These are phyloP conservation scores for Amyelois transitella DNA, from an alignment of 1,140 invertebrate genomes.

Conservation along the genomic window DNA sequence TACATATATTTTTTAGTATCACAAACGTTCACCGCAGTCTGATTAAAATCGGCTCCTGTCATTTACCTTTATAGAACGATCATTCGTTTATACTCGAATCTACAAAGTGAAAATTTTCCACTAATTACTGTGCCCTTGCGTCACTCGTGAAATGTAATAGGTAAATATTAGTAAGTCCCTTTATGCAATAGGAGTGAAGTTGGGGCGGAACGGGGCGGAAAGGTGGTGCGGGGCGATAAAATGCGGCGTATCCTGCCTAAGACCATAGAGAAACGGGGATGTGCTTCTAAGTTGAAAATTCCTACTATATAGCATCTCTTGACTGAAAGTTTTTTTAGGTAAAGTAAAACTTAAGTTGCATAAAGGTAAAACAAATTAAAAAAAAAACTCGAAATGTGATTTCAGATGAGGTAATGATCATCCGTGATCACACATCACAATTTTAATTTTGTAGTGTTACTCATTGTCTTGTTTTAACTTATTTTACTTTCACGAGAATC, in stretches of 20 bases:
- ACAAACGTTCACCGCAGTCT: too few relatives aligned
- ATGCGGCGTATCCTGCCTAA: neutral
- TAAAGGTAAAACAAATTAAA: too few relatives aligned
- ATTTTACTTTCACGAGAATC: too few relatives aligned
- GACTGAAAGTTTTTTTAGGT: neutral
- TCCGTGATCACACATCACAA: too few relatives aligned
- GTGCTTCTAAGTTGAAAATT: neutral
- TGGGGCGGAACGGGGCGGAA: neutral
- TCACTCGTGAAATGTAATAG: constrained; percentile 16
- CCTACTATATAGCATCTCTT: neutral
- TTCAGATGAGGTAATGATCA: too few relatives aligned
- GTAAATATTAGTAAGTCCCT: constrained; percentile 34
- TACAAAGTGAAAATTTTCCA: constrained; percentile 16
- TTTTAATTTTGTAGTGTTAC: too few relatives aligned
- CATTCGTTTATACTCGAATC: constrained; percentile 2
- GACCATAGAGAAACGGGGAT: neutral
- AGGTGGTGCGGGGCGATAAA: neutral
- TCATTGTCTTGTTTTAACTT: too few relatives aligned
- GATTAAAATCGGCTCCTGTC: neutral
- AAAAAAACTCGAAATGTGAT: too few relatives aligned
- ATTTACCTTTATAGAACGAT: neutral
- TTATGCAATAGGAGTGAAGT: constrained; percentile 10
- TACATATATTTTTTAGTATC: too few relatives aligned
- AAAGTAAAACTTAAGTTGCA: too few relatives aligned
- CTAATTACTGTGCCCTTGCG: constrained; percentile 19